Base-by-base conservation (phyloP, 2,888 invertebrate genomes). In the Dione vanillae region DNA sequence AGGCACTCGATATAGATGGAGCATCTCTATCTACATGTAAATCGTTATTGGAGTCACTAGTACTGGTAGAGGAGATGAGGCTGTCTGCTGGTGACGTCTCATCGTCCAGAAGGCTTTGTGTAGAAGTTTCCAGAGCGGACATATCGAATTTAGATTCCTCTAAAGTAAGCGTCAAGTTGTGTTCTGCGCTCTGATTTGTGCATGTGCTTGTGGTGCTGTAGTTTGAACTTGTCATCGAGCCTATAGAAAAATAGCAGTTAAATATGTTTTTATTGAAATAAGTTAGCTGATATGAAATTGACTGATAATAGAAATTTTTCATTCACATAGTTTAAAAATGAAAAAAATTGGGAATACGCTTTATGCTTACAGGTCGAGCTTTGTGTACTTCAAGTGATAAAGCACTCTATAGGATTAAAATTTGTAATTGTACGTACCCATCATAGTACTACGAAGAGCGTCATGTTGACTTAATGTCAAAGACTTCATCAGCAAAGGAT, bases 61-160 rank as follows among this genome's bases (percentile, higher is more conserved):
- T 95, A 79, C 95, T 96, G 1, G 93, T 92, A 0, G 94, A 94
- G 47, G 95, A 95, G 74, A 96, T 95, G 64, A 97, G 88, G 82
- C 97, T 97, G 78, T 97, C 97, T 0, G 96, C 96, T 14, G 97
- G 97, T 0, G 97, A 97, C 0, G 96, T 96, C 83, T 97, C 97
- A 79, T 97, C 97, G 75, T 97, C 97, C 41, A 97, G 90, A 43
- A 97, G 87, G 70, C 95, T 95, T 51, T 95, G 95, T 0, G 95
- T 95, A 52, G 95, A 96, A 19, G 95, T 94, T 74, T 95, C 96
- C 61, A 94, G 92, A 61, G 96, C 95, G 2, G 96, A 96, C 81
- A 96, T 94, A 70, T 96, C 97, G 78, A 97, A 97, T 79, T 96
- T 96, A 2, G 95, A 95, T 82, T 96, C 96, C 79, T 96, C 96